These are phyloP conservation scores for Athalia circularis DNA, from an alignment of 2,888 invertebrate species.

Conservation along the genomic window DNA sequence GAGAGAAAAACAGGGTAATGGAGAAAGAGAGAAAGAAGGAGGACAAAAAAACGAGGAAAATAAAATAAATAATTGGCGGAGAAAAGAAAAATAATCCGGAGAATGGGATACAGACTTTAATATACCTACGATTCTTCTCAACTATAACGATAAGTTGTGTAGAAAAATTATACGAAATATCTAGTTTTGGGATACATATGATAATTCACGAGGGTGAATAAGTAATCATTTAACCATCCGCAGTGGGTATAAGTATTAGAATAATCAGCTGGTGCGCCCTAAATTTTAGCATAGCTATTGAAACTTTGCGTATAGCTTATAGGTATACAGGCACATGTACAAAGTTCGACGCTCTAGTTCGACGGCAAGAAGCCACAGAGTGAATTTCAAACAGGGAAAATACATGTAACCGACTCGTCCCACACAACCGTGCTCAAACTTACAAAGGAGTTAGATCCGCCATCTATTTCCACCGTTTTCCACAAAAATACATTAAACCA, in stretches of 20 bases:
- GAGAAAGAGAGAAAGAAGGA: constrained; percentile 12
- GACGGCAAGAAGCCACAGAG: constrained; percentile 21
- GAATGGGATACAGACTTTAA: no score
- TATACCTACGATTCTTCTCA: no score
- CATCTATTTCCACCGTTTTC: constrained; percentile 12
- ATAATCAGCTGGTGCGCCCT: constrained; percentile 38
- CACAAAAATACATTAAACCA: not conserved
- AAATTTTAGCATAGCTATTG: constrained; percentile 15
- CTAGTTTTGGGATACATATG: not conserved
- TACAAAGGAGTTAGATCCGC: constrained; percentile 29
- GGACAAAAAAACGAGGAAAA: constrained; percentile 18
- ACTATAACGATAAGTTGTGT: constrained; percentile 3
- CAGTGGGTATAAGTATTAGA: constrained; percentile 3
- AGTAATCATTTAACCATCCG: constrained; percentile 30
- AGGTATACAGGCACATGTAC: no score
- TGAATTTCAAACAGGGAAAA: constrained; percentile 40
- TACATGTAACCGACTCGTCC: not conserved
- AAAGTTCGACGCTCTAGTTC: constrained; percentile 27
- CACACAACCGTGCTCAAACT: constrained; percentile 1
- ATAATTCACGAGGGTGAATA: constrained; percentile 38
- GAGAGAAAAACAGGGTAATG: no score
- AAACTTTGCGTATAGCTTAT: constrained; percentile 28
- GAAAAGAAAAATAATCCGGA: not conserved
- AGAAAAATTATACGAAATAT: not conserved
- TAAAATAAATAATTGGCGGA: constrained; percentile 10